Evolutionary conservation across 2,113 vertebrate species (phyloP).

Genomic region (Macquaria ambigua): DNA sequence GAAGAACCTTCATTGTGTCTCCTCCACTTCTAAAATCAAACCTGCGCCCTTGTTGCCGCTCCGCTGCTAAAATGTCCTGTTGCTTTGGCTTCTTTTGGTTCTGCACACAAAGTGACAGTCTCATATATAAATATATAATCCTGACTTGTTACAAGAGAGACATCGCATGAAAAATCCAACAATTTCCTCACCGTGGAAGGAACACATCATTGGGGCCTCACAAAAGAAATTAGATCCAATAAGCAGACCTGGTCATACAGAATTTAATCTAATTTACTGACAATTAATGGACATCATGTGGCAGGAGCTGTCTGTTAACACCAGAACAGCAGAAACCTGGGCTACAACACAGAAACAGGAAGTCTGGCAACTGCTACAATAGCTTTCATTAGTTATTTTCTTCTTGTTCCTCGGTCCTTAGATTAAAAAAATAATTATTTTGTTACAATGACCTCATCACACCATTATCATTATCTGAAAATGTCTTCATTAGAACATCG

Average conservation of each 20-base stretch:
- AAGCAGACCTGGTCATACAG: constrained; percentile 63
- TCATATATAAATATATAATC: neutral
- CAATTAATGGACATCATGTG: constrained; percentile 70
- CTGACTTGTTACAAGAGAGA: neutral
- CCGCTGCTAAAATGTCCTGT: neutral
- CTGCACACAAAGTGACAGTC: neutral
- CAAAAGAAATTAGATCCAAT: constrained; percentile 67
- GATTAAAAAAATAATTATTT: constrained; percentile 50
- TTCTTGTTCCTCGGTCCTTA: constrained; percentile 30
- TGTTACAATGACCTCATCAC: constrained; percentile 52
- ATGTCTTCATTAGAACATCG: constrained; percentile 34
- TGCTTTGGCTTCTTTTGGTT: neutral
- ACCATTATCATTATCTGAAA: constrained; percentile 37
- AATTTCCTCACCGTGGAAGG: constrained; percentile 13
- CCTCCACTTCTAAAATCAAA: neutral
- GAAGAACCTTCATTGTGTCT: neutral
- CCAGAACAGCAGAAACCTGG: constrained; percentile 65
- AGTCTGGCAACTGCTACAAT: constrained; percentile 41
- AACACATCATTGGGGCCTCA: constrained; percentile 31
- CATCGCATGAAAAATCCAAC: constrained; percentile 7
- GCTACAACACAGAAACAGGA: constrained; percentile 67
- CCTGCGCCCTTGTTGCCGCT: neutral
- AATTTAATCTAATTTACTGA: constrained; percentile 68
- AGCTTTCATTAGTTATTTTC: constrained; percentile 52
- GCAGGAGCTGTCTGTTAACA: constrained; percentile 63